Evolutionary conservation across 2,113 vertebrate genomes (phyloP), one percentile per base, ranked within the genome.

Genomic region (Apteryx owenii): DNA sequence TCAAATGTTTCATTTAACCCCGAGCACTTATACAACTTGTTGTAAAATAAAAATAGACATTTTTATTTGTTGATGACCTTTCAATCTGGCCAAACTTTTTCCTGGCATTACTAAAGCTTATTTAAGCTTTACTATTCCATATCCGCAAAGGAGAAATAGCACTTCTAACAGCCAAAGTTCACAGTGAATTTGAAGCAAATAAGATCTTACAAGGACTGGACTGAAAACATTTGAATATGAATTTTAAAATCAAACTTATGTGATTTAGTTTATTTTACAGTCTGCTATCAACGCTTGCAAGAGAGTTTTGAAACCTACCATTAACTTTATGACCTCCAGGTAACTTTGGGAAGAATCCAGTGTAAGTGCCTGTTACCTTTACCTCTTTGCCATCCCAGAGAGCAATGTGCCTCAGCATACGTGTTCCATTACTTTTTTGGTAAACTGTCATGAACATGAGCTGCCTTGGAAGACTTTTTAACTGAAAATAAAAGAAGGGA

Each of bases 341-440:
- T 38, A 98, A 75, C 92, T 96, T 97, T 12, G 94, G 96, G 85
- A 98, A 98, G 53, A 95, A 97, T 46, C 97, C 92, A 7, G 94
- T 95, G 92, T 98, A 98, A 60, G 96, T 88, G 82, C 96, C 98
- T 3, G 81, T 96, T 66, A 98, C 14, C 58, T 93, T 97, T 61
- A 98, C 29, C 82, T 99, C 98, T 94, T 94, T 97, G 68, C 96
- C 97, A 10, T 98, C 98, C 98, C 98, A 99, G 60, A 98, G 70
- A 7, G 98, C 87, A 20, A 62, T 48, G 71, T 99, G 98, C 46
- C 94, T 96, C 81, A 99, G 80, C 19, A 73, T 36, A 44, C 26
- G 93, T 62, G 94, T 98, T 94, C 97, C 98, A 58, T 83, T 97
- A 69, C 81, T 89, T 69, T 82, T 85, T 76, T 98, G 93, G 17